These are phyloP conservation scores for Vanessa cardui DNA, from an alignment of 2,888 invertebrate genomes.

Conservation along the genomic window DNA sequence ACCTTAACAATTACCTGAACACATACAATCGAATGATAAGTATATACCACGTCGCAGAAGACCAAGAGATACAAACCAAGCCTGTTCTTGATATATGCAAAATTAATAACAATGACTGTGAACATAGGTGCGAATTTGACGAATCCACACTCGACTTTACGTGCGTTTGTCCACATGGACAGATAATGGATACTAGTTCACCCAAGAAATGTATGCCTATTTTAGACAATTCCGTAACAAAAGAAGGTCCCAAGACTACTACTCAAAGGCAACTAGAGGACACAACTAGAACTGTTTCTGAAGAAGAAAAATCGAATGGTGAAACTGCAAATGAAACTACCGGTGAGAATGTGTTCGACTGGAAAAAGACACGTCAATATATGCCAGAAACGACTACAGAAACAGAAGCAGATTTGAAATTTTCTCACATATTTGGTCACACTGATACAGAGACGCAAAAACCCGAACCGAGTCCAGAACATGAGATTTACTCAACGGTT, in stretches of 20 bases:
- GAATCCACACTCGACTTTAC: slow-evolving; percentile 83
- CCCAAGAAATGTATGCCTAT: slow-evolving; percentile 72
- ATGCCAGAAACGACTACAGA: slow-evolving; percentile 46
- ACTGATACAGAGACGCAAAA: slow-evolving; percentile 39
- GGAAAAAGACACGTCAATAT: slow-evolving; percentile 60
- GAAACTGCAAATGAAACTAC: slow-evolving; percentile 45
- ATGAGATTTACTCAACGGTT: slow-evolving; percentile 37
- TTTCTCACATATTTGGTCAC: slow-evolving; percentile 41
- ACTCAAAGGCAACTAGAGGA: slow-evolving; percentile 39
- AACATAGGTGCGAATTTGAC: slow-evolving; percentile 86
- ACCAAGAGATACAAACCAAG: slow-evolving; percentile 55
- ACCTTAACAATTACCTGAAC: slow-evolving; percentile 75
- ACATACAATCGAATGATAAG: slow-evolving; percentile 80
- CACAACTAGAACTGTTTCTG: slow-evolving; percentile 51
- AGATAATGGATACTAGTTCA: slow-evolving; percentile 64
- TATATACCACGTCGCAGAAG: slow-evolving; percentile 77
- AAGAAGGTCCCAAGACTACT: slow-evolving; percentile 45
- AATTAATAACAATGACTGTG: slow-evolving; percentile 85
- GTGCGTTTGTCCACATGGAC: slow-evolving; percentile 85
- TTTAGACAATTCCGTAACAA: slow-evolving; percentile 51
- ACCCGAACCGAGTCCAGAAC: slow-evolving; percentile 44
- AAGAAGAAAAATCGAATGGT: slow-evolving; percentile 54
- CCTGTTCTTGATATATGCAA: slow-evolving; percentile 86
- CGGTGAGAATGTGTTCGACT: slow-evolving; percentile 56
- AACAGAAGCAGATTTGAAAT: slow-evolving; percentile 41